Evolutionary conservation across 2,113 vertebrate genomes (phyloP), one percentile per base, ranked within the genome.

Genomic region (Pluvialis apricaria): DNA sequence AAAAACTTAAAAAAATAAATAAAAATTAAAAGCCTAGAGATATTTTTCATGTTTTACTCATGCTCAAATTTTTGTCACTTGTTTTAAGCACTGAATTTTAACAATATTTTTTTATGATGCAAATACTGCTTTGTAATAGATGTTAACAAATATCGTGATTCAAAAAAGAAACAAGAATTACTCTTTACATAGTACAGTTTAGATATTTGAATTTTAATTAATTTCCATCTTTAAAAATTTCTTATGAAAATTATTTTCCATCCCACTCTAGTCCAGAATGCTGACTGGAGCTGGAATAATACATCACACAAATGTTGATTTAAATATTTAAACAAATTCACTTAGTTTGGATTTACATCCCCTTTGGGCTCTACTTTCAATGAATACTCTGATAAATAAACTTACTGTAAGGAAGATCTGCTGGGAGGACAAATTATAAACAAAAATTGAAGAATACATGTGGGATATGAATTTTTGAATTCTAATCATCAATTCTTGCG

Each of bases 241-340:
- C 42, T 58, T 84, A 70, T 54, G 44, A 85, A 94, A 89, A 92
- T 82, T 82, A 69, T 91, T 94, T 94, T 94, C 69, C 49, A 55
- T 89, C 26, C 45, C 25, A 72, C 42, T 89, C 25, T 82, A 66
- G 36, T 92, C 54, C 66, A 82, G 66, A 94, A 85, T 66, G 49
- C 17, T 88, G 49, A 94, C 65, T 96, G 61, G 60, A 91, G 28
- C 40, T 92, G 58, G 70, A 79, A 94, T 89, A 95, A 95, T 89
- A 54, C 78, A 90, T 97, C 89, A 82, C 45, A 95, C 31, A 94
- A 94, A 91, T 87, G 65, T 95, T 94, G 77, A 87, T 94, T 94
- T 91, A 92, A 95, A 95, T 96, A 95, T 95, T 97, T 95, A 94
- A 96, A 92, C 84, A 94, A 94, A 95, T 94, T 96, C 88, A 79